Base-by-base conservation (phyloP, 2,113 vertebrate species). In the Hippoglossus stenolepis region DNA sequence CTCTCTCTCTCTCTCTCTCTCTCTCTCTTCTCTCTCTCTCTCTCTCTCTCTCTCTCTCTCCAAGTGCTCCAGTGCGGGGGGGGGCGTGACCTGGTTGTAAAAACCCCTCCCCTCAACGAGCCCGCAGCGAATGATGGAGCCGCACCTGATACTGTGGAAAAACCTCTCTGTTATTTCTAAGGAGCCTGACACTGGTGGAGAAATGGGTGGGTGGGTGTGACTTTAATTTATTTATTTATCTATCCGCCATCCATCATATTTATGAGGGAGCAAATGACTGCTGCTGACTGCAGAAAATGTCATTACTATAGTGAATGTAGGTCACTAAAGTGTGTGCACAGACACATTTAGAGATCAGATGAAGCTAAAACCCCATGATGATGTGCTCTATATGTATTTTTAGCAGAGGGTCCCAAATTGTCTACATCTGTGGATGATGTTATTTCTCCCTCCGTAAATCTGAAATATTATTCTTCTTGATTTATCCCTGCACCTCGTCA, bases 141-240 rank as follows among this genome's bases (percentile, higher is more conserved):
- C 82, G 76, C 87, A 91, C 89, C 93, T 94, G 93, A 90, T 59
- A 67, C 63, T 57, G 35, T 0, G 63, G 67, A 70, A 70, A 64
- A 73, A 21, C 11, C 71, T 31, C 7, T 4, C 58, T 79, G 20
- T n/a, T 81, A 54, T 83, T 82, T 70, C 24, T 74, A 17, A 43
- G 51, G 61, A 63, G 26, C 65, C 17, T 10, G 15, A 14, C 51
- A n/a, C 20, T 13, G 20, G 20, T 49, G 45, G 31, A 18, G 28
- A 56, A 35, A 59, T 2, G 17, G 9, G 3, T 31, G 67, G 62
- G 28, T 77, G 57, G 40, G 68, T 63, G 59, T 63, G 31, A 59
- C 65, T 54, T 21, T 57, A 8, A 23, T 64, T 49, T 43, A 47
- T 63, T 40, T 13, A 51, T 57, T 18, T 40, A 51, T 26, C 8